Conservation (phyloP, 1,140 invertebrate genomes). For the Belonocnema kinseyi region DNA sequence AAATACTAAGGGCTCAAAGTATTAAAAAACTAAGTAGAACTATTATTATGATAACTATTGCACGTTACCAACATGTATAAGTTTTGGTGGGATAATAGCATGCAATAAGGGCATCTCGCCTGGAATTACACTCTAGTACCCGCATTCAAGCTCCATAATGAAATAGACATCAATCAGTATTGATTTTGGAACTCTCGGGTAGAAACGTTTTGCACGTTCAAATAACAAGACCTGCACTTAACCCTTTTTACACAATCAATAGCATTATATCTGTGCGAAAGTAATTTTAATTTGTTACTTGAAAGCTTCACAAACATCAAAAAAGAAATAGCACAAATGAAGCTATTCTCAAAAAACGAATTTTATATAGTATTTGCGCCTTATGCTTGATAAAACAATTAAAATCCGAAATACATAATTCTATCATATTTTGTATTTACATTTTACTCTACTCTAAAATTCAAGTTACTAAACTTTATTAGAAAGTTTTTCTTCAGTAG, state of each 20-base stretch:
- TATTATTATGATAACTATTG: slow-evolving; percentile 12
- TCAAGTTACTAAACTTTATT: slow-evolving; percentile 16
- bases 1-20: too few species aligned
- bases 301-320: neutral
- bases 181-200: slow-evolving; percentile 20
- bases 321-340: too few species aligned
- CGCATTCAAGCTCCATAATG: slow-evolving; percentile 29
- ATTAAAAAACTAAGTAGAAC: neutral
- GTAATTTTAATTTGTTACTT: neutral
- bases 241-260: slow-evolving; percentile 24
- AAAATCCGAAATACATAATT: too few species aligned
- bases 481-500: slow-evolving; percentile 10
- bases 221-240: slow-evolving; percentile 28
- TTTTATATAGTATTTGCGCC: too few species aligned
- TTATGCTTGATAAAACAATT: too few species aligned
- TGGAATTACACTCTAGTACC: slow-evolving; percentile 26
- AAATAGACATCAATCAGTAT: slow-evolving; percentile 32
- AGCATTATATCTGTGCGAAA: neutral
- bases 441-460: neutral
- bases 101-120: slow-evolving; percentile 23
- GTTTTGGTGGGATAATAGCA: slow-evolving; percentile 23
- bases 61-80: neutral
- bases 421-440: neutral
- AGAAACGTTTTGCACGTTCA: slow-evolving; percentile 24
- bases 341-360: too few species aligned